A percentile compares a stretch with the other conserved stretches of the same genome.
Evolutionary conservation across 23 tunicate species (phyloP).

Genomic region (Styela clava): DNA sequence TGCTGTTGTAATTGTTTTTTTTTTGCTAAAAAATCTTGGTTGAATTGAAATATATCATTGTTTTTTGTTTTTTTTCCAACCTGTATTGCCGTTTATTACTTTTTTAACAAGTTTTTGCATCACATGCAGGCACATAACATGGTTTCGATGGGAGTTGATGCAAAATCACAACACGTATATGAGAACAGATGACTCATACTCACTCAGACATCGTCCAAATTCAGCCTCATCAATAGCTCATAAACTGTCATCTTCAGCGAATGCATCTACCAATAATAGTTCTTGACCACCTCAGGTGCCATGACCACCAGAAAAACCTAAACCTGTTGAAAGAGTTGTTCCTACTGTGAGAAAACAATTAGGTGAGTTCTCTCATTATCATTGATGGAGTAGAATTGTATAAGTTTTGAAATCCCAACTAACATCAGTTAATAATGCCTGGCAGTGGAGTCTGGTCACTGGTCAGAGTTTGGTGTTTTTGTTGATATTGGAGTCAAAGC

Average conservation of each 20-base stretch:
- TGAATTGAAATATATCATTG: neutral
- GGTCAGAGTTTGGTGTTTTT: neutral
- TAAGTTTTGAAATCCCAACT: neutral
- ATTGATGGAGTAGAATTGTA: no score
- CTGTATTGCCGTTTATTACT: no score
- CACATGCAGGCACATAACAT: conserved; percentile 31
- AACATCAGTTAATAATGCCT: neutral
- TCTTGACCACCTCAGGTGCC: conserved; percentile 65
- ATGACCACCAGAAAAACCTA: conserved; percentile 44
- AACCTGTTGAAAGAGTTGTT: neutral
- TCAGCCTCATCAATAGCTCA: conserved; percentile 15
- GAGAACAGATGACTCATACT: neutral
- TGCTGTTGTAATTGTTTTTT: no score
- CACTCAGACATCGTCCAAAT: conserved; percentile 26
- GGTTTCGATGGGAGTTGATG: conserved; percentile 8
- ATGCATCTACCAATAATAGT: conserved; percentile 12
- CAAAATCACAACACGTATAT: neutral
- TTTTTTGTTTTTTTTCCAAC: no score
- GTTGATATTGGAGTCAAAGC: neutral
- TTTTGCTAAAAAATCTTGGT: no score
- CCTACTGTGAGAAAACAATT: conserved; percentile 21
- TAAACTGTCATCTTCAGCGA: conserved; percentile 5
- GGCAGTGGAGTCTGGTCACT: no score
- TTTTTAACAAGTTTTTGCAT: neutral
- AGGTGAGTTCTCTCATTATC: conserved; percentile 2